Evolutionary conservation across 2,113 vertebrate species (phyloP), one percentile per base, ranked within the genome.

Genomic region (Nesoenas mayeri): DNA sequence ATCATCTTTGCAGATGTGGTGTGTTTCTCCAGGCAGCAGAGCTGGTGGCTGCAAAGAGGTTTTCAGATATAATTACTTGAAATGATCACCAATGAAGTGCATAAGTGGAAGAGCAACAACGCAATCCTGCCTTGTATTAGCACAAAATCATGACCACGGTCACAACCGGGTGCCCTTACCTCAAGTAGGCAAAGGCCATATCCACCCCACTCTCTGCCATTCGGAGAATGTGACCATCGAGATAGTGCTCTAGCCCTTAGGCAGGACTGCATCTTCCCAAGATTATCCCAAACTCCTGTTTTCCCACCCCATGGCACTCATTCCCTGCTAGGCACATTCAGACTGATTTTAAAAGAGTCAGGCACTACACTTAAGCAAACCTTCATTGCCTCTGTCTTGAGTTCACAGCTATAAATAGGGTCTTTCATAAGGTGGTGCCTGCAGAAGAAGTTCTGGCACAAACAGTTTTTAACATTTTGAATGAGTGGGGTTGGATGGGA

Each of bases 401-500:
- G 88, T 19, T 93, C 97, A 51, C 69, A 34, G 94, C 88, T 91
- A 75, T 92, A 93, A 96, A 95, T 31, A 84, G 88, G 77, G 88
- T 70, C 85, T 85, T 90, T 92, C 74, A 79, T 21, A 56, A 94
- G 93, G 80, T 77, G 67, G 14, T 9, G 54, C 70, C 93, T 82
- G 86, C 94, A 90, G 62, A 34, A 75, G 81, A n/a, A 67, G 82
- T 77, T 86, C 93, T 96, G 95, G 96, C 94, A 96, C 92, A 93
- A 78, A 44, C 58, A 53, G 48, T 1, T 80, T 82, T 91, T 32
- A 86, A 32, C 85, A 28, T 91, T 91, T 88, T 91, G 95, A 97
- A 95, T 72, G 91, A 97, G 94, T 15, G 4, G 83, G 95, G 95
- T 69, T 92, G 93, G 94, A 69, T 94, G 96, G 90, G 93, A 94